phyloP scores from a whole-genome alignment of 2,113 vertebrate genomes.

The Oxygymnocypris stewartii region DNA sequence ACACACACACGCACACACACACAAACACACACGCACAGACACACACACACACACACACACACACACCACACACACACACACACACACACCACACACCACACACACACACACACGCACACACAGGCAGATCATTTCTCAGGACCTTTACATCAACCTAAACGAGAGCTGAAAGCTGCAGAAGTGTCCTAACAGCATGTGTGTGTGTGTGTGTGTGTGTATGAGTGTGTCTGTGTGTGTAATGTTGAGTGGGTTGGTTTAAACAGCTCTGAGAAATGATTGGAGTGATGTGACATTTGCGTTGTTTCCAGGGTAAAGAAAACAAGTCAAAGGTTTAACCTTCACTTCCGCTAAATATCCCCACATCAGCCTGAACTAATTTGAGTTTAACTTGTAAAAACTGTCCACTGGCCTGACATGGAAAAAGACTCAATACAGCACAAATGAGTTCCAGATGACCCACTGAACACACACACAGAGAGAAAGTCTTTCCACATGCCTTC shows the following conservation, averaged over 20 bases:
- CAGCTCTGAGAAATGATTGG: conserved; percentile 54
- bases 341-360: not conserved
- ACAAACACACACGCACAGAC: too few relatives aligned
- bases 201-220: not conserved
- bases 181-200: conserved; percentile 22
- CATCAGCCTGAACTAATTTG: conserved; percentile 24
- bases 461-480: not conserved
- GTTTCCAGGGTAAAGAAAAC: conserved; percentile 67
- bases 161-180: conserved; percentile 14
- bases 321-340: conserved; percentile 60
- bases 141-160: conserved; percentile 41
- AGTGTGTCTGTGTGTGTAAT: conserved; percentile 26
- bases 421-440: conserved; percentile 1
- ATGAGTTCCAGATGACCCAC: conserved; percentile 30
- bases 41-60: too few relatives aligned
- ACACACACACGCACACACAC: too few relatives aligned
- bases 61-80: too few relatives aligned
- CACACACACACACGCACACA: too few relatives aligned
- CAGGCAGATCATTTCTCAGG: not conserved
- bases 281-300: conserved; percentile 60
- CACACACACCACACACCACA: too few relatives aligned
- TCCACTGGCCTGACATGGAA: conserved; percentile 19
- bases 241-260: conserved; percentile 49
- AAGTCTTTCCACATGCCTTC: not conserved
- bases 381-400: conserved; percentile 28